A percentile compares a stretch with the other conserved stretches of the same genome.
phyloP scores from a whole-genome alignment of 1,140 invertebrate genomes.

The Pomacea maculata region DNA sequence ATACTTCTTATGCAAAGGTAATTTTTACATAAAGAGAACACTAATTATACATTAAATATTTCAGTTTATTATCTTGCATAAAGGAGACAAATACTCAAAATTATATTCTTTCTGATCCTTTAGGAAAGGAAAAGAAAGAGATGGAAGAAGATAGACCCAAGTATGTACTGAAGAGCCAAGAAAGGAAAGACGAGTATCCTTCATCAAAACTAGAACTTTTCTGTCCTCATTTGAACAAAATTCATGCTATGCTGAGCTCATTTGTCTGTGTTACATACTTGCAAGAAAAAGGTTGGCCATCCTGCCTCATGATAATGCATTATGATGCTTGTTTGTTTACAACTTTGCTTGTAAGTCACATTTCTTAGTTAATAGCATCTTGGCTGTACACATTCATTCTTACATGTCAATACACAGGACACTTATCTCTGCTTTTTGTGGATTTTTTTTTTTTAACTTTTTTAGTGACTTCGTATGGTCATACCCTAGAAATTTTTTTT shows the following conservation, averaged over 20 bases:
- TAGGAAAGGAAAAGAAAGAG: constrained; percentile 27
- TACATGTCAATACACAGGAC: background rate
- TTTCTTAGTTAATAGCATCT: background rate
- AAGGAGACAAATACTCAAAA: too few relatives aligned
- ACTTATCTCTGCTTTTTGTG: too few relatives aligned
- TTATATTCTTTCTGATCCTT: too few relatives aligned
- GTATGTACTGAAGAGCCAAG: constrained; percentile 47
- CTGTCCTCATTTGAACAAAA: too few relatives aligned
- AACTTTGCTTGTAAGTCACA: too few relatives aligned
- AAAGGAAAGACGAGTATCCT: constrained; percentile 55
- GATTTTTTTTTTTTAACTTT: background rate
- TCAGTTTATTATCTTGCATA: too few relatives aligned
- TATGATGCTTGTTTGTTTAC: background rate
- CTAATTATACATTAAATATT: too few relatives aligned
- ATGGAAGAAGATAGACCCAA: constrained; percentile 31
- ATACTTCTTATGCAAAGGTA: too few relatives aligned
- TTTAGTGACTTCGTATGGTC: too few relatives aligned
- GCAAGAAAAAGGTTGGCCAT: background rate
- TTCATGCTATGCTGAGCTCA: background rate
- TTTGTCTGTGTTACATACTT: background rate
- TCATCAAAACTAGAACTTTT: constrained; percentile 11
- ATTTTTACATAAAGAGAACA: too few relatives aligned
- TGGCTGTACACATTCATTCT: background rate
- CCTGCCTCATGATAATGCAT: background rate
- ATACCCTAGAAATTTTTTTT: too few relatives aligned